Evolutionary conservation across 2,113 vertebrate genomes (phyloP).

Genomic region (Xiphophorus couchianus): DNA sequence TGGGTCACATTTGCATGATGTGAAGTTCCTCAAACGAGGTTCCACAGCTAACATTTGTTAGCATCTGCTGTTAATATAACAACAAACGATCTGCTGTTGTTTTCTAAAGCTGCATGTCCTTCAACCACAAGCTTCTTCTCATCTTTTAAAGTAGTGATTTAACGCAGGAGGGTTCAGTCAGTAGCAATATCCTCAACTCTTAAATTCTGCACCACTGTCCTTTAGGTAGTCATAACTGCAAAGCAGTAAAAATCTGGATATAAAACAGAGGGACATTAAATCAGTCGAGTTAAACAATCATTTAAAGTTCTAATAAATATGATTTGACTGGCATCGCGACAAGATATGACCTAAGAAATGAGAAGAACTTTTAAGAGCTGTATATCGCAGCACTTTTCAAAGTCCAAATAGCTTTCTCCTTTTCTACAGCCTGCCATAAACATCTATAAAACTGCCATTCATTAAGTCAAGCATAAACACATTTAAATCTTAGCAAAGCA

Average conservation of each 20-base stretch:
- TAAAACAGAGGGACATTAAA: background rate
- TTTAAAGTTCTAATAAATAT: background rate
- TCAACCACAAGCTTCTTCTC: background rate
- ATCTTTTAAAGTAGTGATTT: background rate
- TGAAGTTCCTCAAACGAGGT: too few relatives aligned
- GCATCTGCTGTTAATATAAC: background rate
- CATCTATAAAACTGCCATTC: background rate
- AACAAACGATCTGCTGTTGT: background rate
- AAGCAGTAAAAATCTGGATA: background rate
- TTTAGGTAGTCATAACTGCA: background rate
- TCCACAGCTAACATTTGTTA: background rate
- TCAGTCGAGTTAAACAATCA: background rate
- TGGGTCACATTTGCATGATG: too few relatives aligned
- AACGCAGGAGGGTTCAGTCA: background rate
- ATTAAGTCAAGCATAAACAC: background rate
- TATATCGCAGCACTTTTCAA: background rate
- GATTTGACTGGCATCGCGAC: background rate
- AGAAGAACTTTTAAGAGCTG: background rate
- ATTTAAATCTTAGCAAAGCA: background rate
- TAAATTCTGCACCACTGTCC: background rate
- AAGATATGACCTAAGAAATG: background rate
- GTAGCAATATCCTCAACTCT: background rate
- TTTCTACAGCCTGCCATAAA: background rate
- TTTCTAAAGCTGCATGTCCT: background rate
- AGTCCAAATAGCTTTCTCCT: background rate